Conservation (phyloP, 2,113 vertebrate genomes). For the Paramormyrops kingsleyae region DNA sequence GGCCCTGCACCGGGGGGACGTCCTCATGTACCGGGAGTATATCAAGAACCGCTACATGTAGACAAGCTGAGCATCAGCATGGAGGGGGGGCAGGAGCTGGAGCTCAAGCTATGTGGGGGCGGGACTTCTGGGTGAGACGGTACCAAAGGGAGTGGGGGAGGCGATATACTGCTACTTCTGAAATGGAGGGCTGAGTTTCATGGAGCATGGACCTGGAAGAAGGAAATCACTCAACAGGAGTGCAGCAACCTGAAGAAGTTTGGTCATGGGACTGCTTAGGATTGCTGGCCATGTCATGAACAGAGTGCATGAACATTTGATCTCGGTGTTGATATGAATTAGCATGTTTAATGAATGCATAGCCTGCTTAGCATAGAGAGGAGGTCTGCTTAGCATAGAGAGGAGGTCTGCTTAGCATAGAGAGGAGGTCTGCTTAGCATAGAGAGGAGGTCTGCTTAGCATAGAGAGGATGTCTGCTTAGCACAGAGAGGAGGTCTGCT, state of each 20-base stretch:
- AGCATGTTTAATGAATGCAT: neutral
- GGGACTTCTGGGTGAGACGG: neutral
- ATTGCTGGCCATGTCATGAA: neutral
- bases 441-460: neutral
- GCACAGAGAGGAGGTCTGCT: neutral
- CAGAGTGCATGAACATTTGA: neutral
- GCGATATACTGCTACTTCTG: neutral
- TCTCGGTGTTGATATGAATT: neutral
- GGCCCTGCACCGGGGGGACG: constrained; percentile 70
- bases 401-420: neutral
- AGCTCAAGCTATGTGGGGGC: neutral
- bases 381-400: neutral
- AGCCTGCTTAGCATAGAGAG: neutral
- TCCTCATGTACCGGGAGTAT: constrained; percentile 82
- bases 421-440: neutral
- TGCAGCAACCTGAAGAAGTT: neutral
- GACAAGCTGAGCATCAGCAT: constrained; percentile 1
- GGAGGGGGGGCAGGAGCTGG: neutral
- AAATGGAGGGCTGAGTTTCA: neutral
- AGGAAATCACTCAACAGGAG: neutral
- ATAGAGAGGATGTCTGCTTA: neutral
- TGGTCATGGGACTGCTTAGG: neutral
- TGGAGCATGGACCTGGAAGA: neutral
- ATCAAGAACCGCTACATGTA: constrained; percentile 86
- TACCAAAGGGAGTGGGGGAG: neutral